Evolutionary conservation across 2,888 invertebrate genomes (phyloP).

Genomic region (Galeruca laticollis): DNA sequence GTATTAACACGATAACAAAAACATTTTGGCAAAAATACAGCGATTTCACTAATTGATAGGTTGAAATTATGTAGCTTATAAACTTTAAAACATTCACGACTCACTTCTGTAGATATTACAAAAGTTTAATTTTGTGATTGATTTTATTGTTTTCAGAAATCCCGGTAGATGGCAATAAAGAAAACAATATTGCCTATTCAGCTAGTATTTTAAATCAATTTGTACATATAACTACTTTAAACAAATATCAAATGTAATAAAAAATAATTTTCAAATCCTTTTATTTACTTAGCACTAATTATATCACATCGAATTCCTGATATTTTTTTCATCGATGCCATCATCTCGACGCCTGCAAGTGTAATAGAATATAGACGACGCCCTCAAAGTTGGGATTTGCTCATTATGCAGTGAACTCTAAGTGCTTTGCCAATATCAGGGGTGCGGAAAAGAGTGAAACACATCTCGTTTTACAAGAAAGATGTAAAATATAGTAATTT

Average conservation of each 20-base stretch:
- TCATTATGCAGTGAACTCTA: slow-evolving; percentile 29
- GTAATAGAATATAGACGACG: slow-evolving; percentile 33
- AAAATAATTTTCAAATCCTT: neutral
- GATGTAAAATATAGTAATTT: neutral
- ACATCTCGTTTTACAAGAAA: neutral
- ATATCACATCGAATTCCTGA: no score
- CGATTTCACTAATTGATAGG: no score
- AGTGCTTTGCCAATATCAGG: slow-evolving; percentile 20
- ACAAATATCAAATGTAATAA: neutral
- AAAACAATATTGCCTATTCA: neutral
- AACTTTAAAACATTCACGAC: no score
- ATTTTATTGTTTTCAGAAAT: neutral
- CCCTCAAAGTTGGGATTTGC: slow-evolving; percentile 35
- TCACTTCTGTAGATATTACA: no score
- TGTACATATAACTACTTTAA: neutral
- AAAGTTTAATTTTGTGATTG: neutral
- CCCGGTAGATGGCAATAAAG: slow-evolving; percentile 11
- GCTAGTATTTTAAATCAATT: neutral
- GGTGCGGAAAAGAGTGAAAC: neutral
- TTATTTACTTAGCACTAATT: neutral
- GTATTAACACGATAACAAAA: no score
- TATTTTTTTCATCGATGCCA: slow-evolving; percentile 7
- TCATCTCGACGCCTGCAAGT: slow-evolving; percentile 33
- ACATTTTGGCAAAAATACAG: no score
- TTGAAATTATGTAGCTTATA: no score